Base-by-base conservation (phyloP, 37 sponge, comb jelly and placozoan genomes). In the Diacarnus erythraeanus region DNA sequence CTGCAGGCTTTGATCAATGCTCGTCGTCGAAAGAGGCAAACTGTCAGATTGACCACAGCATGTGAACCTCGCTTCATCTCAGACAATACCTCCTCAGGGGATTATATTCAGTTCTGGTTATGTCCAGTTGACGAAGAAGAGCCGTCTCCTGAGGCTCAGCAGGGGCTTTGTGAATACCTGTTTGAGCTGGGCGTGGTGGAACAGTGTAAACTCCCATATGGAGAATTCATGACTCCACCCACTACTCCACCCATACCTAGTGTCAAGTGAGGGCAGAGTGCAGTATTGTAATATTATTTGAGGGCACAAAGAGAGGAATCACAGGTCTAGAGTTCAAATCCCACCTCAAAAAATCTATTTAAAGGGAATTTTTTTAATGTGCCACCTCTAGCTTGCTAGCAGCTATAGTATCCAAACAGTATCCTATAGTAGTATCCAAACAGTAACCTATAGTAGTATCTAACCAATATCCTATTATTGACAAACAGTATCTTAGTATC, bases 1-100 rank as follows among this genome's bases (percentile, higher is more conserved):
- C n/a, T n/a, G n/a, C n/a, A n/a, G n/a, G n/a, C n/a, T n/a, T n/a
- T n/a, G n/a, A n/a, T n/a, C n/a, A n/a, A n/a, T n/a, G 25, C 65
- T 27, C 25, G 15, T 64, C 27, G 69, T 3, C 29, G 38, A 68
- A 12, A 9, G n/a, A 71, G 23, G 41, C 71, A 29, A 2, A 71
- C 42, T 40, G 18, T 30, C 2, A 47, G 17, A 1, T 30, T 74
- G 57, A 56, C 57, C 31, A 74, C 74, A 1, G 6, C 20, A 10
- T 74, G 74, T 30, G 74, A 74, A 57, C 74, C 74, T 10, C n/a
- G 74, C 6, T 74, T 74, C 42, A 54, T 54, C 31, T n/a, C n/a
- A n/a, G n/a, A n/a, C n/a, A n/a, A n/a, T n/a, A 12, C 23, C 21
- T 27, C 36, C 1, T 22, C 3, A 2, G 57, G 27, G 18, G 37